These are phyloP conservation scores for Luperina nickerlii DNA, from an alignment of 2,888 invertebrate genomes.

Conservation along the genomic window DNA sequence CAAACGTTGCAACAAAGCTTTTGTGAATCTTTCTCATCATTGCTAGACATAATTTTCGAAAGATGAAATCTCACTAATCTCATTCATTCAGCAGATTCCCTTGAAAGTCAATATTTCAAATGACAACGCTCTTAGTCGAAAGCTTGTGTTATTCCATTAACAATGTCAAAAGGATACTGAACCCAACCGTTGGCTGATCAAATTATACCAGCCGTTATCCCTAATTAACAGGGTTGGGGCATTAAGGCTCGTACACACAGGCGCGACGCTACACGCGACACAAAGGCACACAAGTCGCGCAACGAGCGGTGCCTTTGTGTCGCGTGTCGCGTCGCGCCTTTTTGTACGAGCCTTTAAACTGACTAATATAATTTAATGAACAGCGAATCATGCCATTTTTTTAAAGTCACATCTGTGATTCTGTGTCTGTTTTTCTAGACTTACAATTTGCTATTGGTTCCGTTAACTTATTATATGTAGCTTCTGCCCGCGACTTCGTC, in stretches of 20 bases:
- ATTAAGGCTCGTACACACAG: no score
- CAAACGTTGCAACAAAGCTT: no score
- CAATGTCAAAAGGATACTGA: slow-evolving; percentile 39
- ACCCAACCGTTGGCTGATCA: slow-evolving; percentile 22
- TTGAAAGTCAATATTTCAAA: slow-evolving; percentile 38
- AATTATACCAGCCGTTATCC: slow-evolving; percentile 24
- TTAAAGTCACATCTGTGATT: background rate
- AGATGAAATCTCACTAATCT: slow-evolving; percentile 22
- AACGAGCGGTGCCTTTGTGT: no score
- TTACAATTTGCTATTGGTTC: background rate
- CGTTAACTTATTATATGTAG: background rate
- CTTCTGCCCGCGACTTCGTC: no score
- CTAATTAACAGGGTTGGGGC: slow-evolving; percentile 4
- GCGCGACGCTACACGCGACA: no score
- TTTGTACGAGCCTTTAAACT: no score
- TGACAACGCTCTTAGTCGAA: slow-evolving; percentile 15
- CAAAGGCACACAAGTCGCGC: no score
- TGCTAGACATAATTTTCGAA: background rate
- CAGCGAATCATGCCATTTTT: background rate
- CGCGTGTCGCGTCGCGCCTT: no score
- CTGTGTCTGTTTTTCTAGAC: background rate
- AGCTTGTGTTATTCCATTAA: slow-evolving; percentile 16
- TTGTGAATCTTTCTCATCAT: background rate
- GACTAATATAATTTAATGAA: background rate
- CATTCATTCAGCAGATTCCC: slow-evolving; percentile 23